Evolutionary conservation across 2,113 vertebrate genomes (phyloP).

Genomic region (Solea solea): DNA sequence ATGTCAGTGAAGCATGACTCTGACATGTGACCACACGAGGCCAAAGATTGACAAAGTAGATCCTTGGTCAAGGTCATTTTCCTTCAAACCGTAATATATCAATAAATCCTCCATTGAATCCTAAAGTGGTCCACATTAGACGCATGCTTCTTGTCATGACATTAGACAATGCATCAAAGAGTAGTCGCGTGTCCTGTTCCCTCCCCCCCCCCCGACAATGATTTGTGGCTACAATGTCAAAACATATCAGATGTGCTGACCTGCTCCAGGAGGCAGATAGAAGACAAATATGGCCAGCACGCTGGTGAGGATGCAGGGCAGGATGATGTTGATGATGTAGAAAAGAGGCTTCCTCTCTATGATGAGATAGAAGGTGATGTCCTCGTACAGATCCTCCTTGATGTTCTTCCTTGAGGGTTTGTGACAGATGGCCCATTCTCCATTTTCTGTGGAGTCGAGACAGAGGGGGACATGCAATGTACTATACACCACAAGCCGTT

Average conservation of each 20-base stretch:
- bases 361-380: slow-evolving; percentile 91
- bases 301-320: slow-evolving; percentile 90
- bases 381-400: slow-evolving; percentile 82
- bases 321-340: slow-evolving; percentile 91
- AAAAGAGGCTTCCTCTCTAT: slow-evolving; percentile 93
- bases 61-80: not conserved
- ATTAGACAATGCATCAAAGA: not conserved
- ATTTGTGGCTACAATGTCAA: slow-evolving; percentile 24
- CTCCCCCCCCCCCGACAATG: not conserved
- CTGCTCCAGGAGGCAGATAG: slow-evolving; percentile 91
- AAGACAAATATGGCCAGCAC: slow-evolving; percentile 92
- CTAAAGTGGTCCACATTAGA: not conserved
- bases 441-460: slow-evolving; percentile 80
- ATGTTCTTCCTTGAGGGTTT: slow-evolving; percentile 85
- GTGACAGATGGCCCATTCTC: slow-evolving; percentile 91
- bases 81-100: not conserved
- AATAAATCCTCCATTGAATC: not conserved
- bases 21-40: not conserved
- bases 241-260: slow-evolving; percentile 67
- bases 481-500: too few species aligned
- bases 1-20: slow-evolving; percentile 9
- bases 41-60: slow-evolving; percentile 14
- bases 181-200: not conserved
- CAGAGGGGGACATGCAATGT: not conserved
- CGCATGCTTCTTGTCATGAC: slow-evolving; percentile 15